phyloP scores from a whole-genome alignment of 2,888 invertebrate species.

The Pecten maximus region DNA sequence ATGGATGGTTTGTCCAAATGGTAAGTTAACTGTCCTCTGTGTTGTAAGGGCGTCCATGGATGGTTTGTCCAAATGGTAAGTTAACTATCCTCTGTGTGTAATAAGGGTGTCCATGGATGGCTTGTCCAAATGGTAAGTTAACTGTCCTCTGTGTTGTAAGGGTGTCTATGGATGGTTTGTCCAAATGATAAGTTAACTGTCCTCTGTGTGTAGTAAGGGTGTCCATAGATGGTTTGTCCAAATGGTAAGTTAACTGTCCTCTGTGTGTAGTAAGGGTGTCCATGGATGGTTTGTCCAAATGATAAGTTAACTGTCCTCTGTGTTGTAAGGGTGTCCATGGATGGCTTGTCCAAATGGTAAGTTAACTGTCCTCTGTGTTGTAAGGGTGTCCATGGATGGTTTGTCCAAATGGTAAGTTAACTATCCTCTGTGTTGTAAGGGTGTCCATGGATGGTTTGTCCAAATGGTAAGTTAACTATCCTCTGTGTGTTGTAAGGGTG shows the following conservation, averaged over 20 bases:
- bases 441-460: neutral
- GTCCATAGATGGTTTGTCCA: neutral
- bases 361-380: too few species aligned
- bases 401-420: conserved; percentile 58
- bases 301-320: conserved; percentile 58
- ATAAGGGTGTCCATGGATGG: conserved; percentile 86
- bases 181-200: neutral
- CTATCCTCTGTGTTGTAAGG: neutral
- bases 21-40: conserved; percentile 55
- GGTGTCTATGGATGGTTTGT: neutral
- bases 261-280: neutral
- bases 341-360: neutral
- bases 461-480: neutral
- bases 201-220: neutral
- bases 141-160: neutral
- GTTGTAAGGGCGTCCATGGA: neutral
- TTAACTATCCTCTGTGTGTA: too few species aligned
- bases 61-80: neutral
- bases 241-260: conserved; percentile 58
- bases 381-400: conserved; percentile 86
- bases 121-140: conserved; percentile 58
- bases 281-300: conserved; percentile 46
- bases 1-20: conserved; percentile 88
- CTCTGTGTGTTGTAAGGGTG: neutral
- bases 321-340: neutral